These are phyloP conservation scores for Amia ocellicauda DNA, from an alignment of 2,113 vertebrate genomes.

Conservation along the genomic window DNA sequence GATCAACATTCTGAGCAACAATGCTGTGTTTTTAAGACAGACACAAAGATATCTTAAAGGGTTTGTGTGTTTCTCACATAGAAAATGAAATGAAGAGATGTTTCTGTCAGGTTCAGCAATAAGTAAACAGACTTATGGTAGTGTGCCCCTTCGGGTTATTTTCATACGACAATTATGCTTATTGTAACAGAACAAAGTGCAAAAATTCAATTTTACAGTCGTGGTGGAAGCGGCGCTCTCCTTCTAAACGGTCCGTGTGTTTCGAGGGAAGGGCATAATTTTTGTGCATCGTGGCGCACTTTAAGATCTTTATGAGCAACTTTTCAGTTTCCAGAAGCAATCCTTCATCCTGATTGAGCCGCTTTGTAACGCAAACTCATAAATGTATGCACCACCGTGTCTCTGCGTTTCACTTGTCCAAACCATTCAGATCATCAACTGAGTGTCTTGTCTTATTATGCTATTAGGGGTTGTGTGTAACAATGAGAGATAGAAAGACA, in stretches of 20 bases:
- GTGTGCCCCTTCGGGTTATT: neutral
- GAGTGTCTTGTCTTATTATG: constrained; percentile 72
- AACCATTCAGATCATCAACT: constrained; percentile 60
- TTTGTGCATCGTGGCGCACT: constrained; percentile 5
- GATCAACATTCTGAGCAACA: neutral
- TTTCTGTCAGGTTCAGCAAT: neutral
- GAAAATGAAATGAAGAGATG: neutral
- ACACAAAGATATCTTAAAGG: too few relatives aligned
- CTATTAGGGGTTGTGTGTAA: constrained; percentile 73
- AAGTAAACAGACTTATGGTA: too few relatives aligned
- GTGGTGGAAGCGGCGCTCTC: neutral
- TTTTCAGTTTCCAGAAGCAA: constrained; percentile 24
- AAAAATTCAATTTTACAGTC: neutral
- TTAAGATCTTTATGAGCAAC: neutral
- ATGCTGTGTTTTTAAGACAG: neutral
- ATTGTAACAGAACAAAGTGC: neutral
- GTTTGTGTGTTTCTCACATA: too few relatives aligned
- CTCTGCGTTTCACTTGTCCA: constrained; percentile 29
- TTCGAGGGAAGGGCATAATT: neutral
- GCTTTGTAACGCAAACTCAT: constrained; percentile 30
- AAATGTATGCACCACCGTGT: constrained; percentile 19
- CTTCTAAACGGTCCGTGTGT: neutral
- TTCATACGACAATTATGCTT: constrained; percentile 1
- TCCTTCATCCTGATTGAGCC: constrained; percentile 18
- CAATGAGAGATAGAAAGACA: neutral